phyloP scores from a whole-genome alignment of 2,113 vertebrate species.

The Chloebia gouldiae region DNA sequence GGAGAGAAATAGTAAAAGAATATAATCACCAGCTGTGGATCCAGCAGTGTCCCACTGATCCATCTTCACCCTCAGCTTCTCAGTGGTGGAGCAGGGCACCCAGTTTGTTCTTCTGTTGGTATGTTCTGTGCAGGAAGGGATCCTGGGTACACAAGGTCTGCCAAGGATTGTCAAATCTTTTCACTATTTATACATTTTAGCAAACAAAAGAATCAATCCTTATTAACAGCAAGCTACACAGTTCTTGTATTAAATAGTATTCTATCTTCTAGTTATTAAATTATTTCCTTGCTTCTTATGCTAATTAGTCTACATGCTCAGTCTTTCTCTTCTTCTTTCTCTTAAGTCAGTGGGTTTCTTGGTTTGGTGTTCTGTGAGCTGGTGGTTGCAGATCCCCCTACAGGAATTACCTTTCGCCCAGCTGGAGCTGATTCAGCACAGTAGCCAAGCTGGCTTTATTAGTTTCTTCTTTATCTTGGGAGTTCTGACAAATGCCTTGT shows the following conservation, averaged over 20 bases:
- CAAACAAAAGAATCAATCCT: neutral
- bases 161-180: neutral
- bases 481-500: neutral
- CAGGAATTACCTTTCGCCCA: neutral
- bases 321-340: neutral
- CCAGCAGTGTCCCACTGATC: neutral
- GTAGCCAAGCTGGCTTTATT: neutral
- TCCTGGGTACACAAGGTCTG: neutral
- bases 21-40: neutral
- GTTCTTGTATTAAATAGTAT: neutral
- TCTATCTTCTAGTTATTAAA: neutral
- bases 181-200: neutral
- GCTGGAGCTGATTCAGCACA: neutral
- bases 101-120: accelerated
- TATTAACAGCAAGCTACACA: neutral
- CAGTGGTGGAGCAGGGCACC: neutral
- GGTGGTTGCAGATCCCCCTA: too few relatives aligned
- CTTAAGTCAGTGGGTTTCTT: neutral
- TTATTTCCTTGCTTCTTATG: neutral
- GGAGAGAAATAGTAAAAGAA: neutral
- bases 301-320: neutral
- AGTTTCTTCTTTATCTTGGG: neutral
- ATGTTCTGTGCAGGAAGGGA: neutral
- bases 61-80: neutral
- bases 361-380: neutral